Conservation (phyloP, 2,797 vertebrate genomes). For the Danio aesculapii region DNA sequence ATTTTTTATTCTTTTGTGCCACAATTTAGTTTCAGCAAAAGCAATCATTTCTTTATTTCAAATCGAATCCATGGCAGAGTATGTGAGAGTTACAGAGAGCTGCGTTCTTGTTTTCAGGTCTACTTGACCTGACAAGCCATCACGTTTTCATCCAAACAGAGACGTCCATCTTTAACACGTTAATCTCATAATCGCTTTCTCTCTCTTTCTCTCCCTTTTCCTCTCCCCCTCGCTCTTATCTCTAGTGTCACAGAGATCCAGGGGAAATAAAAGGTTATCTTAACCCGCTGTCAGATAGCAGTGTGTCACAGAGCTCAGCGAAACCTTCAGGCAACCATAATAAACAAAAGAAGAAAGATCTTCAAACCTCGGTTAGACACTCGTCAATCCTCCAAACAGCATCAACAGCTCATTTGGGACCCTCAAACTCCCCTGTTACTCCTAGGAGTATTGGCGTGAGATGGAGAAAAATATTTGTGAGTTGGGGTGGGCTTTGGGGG, state of each 20-base stretch:
- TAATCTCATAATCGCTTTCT: conserved; percentile 20
- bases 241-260: conserved; percentile 42
- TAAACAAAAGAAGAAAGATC: conserved; percentile 49
- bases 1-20: background rate
- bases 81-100: conserved; percentile 16
- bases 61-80: conserved; percentile 7
- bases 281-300: conserved; percentile 60
- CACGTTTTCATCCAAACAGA: conserved; percentile 28
- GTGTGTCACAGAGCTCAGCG: conserved; percentile 53
- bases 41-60: conserved; percentile 2
- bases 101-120: conserved; percentile 54
- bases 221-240: conserved; percentile 40
- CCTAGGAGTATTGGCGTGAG: conserved; percentile 5
- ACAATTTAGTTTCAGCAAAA: background rate
- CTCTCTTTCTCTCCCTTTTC: conserved; percentile 21
- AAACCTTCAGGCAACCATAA: conserved; percentile 52
- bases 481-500: conserved; percentile 8
- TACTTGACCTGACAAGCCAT: conserved; percentile 55
- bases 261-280: conserved; percentile 60
- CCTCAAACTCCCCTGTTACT: background rate
- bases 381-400: background rate
- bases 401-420: background rate
- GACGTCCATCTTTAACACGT: conserved; percentile 42
- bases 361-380: conserved; percentile 6
- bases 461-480: conserved; percentile 16